Evolutionary conservation across 2,797 vertebrate genomes (phyloP).

Genomic region (Sarcophilus harrisii): DNA sequence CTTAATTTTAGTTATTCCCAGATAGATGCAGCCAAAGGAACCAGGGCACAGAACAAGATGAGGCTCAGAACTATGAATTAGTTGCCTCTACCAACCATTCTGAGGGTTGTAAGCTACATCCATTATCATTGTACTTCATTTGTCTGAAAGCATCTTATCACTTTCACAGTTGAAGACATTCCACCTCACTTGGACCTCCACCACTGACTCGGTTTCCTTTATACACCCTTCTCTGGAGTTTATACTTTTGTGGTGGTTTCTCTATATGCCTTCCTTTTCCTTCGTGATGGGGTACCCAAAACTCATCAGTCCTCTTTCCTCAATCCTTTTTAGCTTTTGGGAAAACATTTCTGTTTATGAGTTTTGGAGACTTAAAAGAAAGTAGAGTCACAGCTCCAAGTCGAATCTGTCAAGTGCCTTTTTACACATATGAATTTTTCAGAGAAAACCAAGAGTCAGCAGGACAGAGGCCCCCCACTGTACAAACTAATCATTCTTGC

Average conservation of each 20-base stretch:
- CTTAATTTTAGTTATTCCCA: not conserved
- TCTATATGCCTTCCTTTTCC: not conserved
- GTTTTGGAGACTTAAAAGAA: slow-evolving; percentile 46
- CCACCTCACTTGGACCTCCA: not conserved
- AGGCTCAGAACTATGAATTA: not conserved
- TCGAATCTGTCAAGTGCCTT: slow-evolving; percentile 46
- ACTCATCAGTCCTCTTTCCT: slow-evolving; percentile 17
- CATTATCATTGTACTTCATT: not conserved
- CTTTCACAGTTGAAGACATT: not conserved
- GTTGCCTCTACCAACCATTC: not conserved
- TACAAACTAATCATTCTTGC: slow-evolving; percentile 16
- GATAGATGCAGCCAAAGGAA: not conserved
- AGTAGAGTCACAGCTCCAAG: slow-evolving; percentile 26
- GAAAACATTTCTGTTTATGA: slow-evolving; percentile 24
- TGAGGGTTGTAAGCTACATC: not conserved
- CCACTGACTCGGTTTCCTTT: not conserved
- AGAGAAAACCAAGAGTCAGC: slow-evolving; percentile 39
- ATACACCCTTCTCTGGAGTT: not conserved
- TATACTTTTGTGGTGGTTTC: slow-evolving; percentile 13
- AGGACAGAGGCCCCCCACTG: not conserved
- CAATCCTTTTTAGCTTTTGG: slow-evolving; percentile 23
- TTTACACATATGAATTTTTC: slow-evolving; percentile 30
- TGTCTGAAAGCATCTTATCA: not conserved
- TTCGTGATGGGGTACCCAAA: slow-evolving; percentile 6
- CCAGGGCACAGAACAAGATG: not conserved